A percentile compares a stretch with the other conserved stretches of the same genome.
Evolutionary conservation across 2,888 invertebrate species (phyloP).

Genomic region (Acleris literana): DNA sequence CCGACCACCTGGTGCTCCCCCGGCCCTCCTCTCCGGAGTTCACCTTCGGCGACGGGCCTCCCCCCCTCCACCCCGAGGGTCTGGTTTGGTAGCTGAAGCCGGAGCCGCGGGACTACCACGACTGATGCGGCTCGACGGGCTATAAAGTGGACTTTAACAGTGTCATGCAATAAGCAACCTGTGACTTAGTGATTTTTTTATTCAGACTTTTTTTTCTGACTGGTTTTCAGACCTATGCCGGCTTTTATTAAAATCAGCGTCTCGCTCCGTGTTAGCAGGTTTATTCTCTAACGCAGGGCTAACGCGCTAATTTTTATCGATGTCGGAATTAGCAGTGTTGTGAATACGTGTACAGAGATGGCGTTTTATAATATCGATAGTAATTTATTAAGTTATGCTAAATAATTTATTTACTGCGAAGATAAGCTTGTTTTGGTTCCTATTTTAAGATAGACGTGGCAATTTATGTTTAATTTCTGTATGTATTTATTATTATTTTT

Average conservation of each 20-base stretch:
- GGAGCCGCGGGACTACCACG: slow-evolving; percentile 84
- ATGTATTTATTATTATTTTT: slow-evolving; percentile 69
- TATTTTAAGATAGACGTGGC: slow-evolving; percentile 75
- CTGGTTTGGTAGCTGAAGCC: slow-evolving; percentile 84
- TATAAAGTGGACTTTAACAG: slow-evolving; percentile 72
- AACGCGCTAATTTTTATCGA: too few species aligned
- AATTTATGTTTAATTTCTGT: slow-evolving; percentile 56
- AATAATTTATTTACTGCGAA: slow-evolving; percentile 73
- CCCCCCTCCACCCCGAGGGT: slow-evolving; percentile 78
- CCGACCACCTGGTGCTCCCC: slow-evolving; percentile 87
- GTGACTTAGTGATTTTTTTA: slow-evolving; percentile 35
- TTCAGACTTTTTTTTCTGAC: slow-evolving; percentile 16
- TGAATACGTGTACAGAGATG: slow-evolving; percentile 71
- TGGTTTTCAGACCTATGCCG: slow-evolving; percentile 20
- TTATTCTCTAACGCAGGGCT: too few species aligned
- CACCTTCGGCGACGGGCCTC: slow-evolving; percentile 83
- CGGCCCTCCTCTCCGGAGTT: slow-evolving; percentile 90
- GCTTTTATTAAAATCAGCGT: too few species aligned
- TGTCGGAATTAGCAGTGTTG: slow-evolving; percentile 33
- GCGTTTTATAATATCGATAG: slow-evolving; percentile 57
- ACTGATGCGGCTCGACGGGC: slow-evolving; percentile 82
- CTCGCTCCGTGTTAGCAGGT: too few species aligned
- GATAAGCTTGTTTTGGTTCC: slow-evolving; percentile 75
- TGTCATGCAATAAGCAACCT: slow-evolving; percentile 47
- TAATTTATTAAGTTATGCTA: slow-evolving; percentile 64